Evolutionary conservation across 2,113 vertebrate species (phyloP).

Genomic region (Emydocephalus ijimae): DNA sequence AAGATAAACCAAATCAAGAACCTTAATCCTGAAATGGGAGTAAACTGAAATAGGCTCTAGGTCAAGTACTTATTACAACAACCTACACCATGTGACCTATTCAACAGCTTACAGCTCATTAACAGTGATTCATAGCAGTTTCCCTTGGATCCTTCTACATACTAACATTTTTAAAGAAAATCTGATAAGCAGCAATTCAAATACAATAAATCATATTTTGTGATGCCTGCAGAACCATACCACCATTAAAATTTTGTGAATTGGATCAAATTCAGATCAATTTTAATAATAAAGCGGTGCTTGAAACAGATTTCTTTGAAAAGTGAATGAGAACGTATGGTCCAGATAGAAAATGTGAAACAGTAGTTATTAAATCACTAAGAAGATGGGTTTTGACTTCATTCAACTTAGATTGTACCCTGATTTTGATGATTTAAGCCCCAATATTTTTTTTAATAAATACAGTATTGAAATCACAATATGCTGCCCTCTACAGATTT

Average conservation of each 20-base stretch:
- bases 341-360: not conserved
- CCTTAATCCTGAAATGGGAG: constrained; percentile 18
- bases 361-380: not conserved
- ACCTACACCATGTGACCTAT: not conserved
- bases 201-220: not conserved
- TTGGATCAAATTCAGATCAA: not conserved
- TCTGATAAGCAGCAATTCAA: not conserved
- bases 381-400: not conserved
- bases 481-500: not conserved
- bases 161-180: not conserved
- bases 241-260: not conserved
- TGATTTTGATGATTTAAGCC: not conserved
- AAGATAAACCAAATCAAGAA: constrained; percentile 20
- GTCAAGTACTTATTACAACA: not conserved
- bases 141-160: not conserved
- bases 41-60: not conserved
- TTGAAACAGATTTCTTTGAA: not conserved
- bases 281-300: not conserved
- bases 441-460: not conserved
- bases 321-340: not conserved
- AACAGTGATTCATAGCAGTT: not conserved
- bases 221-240: not conserved
- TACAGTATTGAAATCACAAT: not conserved
- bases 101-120: not conserved
- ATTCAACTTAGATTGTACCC: not conserved